Base-by-base conservation (phyloP, 2,113 vertebrate genomes). In the Phalacrocorax brasilianus region DNA sequence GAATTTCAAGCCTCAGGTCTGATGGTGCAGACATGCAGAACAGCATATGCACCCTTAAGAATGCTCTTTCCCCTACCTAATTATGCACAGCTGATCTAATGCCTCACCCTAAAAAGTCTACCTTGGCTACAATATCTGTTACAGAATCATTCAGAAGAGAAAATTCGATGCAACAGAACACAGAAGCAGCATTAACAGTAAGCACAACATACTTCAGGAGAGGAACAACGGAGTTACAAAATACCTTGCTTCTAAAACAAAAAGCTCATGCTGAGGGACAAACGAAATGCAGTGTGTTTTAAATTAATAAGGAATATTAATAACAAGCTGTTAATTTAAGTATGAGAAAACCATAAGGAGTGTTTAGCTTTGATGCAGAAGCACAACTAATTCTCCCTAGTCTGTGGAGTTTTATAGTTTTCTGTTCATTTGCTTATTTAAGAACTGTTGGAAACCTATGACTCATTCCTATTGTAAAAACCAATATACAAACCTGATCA, bases 401-500 rank as follows among this genome's bases (percentile, higher is more conserved):
- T 45, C 59, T 44, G 24, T n/a, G 11, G 24, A 22, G 5, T 63
- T 87, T 68, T 10, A 49, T 2, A 52, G 23, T 63, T 71, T 91
- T 55, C 67, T 59, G 38, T 30, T 56, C 8, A 67, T 66, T 53
- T 86, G 21, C 28, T 92, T 78, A 71, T 45, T 79, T 80, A 79
- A 88, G 32, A 77, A 33, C 14, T 30, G 38, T 9, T 2, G 4
- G 44, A 81, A 85, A 81, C 6, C 22, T 67, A 7, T 20, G 22
- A 80, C 5, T 71, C 23, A 26, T 55, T 85, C 14, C 65, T 55
- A 5, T 2, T 72, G 32, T 81, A 89, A 91, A 92, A 85, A 70
- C n/a, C 62, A 91, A 45, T 40, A 82, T 53, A 98, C 98, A 91
- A 68, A 99, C 99, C 99, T 99, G 99, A 71, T 99, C 99, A 94